Conservation (phyloP, 2,888 invertebrate species). For the Andrena chrysosceles region DNA sequence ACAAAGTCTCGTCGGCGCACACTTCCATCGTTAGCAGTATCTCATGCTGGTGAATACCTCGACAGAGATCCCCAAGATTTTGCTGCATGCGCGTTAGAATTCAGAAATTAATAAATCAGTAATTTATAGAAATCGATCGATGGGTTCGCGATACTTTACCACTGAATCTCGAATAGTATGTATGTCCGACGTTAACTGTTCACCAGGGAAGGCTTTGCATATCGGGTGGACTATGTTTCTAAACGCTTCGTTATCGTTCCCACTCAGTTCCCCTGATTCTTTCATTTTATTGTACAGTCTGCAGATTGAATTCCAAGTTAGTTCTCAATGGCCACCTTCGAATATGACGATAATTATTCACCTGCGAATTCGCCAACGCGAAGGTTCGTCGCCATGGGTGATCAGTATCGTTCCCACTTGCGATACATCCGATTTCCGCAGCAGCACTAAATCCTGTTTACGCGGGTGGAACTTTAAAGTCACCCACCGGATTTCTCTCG, state of each 20-base stretch:
- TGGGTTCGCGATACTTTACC: conserved; percentile 66
- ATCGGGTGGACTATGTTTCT: conserved; percentile 79
- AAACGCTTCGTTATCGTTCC: conserved; percentile 77
- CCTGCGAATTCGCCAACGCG: conserved; percentile 83
- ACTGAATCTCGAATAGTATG: conserved; percentile 79
- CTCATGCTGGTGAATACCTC: conserved; percentile 79
- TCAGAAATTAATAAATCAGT: neutral
- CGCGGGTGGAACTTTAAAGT: conserved; percentile 85
- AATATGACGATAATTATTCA: conserved; percentile 45
- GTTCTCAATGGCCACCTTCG: neutral
- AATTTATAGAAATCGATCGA: neutral
- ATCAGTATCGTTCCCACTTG: conserved; percentile 85
- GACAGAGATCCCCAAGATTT: conserved; percentile 81
- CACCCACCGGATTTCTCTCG: conserved; percentile 83
- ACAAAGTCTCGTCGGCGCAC: conserved; percentile 80
- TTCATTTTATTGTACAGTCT: conserved; percentile 81
- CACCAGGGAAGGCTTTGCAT: conserved; percentile 80
- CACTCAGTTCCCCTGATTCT: conserved; percentile 75
- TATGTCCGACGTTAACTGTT: conserved; percentile 77
- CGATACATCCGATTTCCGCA: conserved; percentile 81
- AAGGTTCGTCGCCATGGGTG: conserved; percentile 86
- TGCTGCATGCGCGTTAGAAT: conserved; percentile 61
- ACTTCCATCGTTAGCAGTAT: conserved; percentile 81
- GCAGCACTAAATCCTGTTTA: conserved; percentile 84
- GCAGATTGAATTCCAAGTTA: conserved; percentile 8